Percentiles rank a stretch among this genome's conserved stretches.
phyloP scores from a whole-genome alignment of 2,113 vertebrate genomes.

The Aramus guarauna region DNA sequence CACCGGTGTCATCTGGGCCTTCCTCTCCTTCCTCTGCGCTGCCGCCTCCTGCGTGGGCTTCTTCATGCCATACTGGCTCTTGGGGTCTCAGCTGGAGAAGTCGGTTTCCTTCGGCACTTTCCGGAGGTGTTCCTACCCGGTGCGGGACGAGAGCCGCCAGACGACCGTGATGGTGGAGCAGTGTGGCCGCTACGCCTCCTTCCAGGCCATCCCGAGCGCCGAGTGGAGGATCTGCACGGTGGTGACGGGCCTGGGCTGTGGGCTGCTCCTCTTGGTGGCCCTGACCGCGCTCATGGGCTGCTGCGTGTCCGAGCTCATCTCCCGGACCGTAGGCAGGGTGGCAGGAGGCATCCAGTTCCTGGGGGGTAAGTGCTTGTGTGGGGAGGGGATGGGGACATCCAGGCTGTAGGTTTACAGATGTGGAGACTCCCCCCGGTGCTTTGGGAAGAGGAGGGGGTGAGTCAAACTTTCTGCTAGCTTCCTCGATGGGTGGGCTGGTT shows the following conservation, averaged over 20 bases:
- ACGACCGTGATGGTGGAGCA: conserved; percentile 96
- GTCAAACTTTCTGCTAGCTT: background rate
- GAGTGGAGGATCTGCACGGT: conserved; percentile 95
- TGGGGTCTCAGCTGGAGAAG: conserved; percentile 94
- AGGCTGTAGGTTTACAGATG: accelerated
- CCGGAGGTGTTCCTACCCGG: conserved; percentile 93
- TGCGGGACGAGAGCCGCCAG: conserved; percentile 89
- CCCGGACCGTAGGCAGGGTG: conserved; percentile 92
- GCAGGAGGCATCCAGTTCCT: conserved; percentile 96
- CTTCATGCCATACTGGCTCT: conserved; percentile 99
- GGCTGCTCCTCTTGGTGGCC: conserved; percentile 93
- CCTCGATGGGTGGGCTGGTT: accelerated
- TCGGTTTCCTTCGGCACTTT: conserved; percentile 95
- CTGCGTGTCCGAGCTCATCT: conserved; percentile 96
- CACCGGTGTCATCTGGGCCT: conserved; percentile 86
- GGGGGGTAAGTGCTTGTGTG: conserved; percentile 82
- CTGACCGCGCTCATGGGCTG: conserved; percentile 95
- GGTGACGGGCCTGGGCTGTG: conserved; percentile 92
- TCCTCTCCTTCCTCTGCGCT: conserved; percentile 90
- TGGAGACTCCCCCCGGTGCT: background rate
- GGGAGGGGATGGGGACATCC: background rate
- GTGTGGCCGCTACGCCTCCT: conserved; percentile 94
- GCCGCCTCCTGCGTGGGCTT: conserved; percentile 92
- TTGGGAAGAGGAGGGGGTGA: background rate
- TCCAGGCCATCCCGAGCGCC: conserved; percentile 90